phyloP scores from a whole-genome alignment of 2,888 invertebrate genomes.

The Tetheella fluctuosa region DNA sequence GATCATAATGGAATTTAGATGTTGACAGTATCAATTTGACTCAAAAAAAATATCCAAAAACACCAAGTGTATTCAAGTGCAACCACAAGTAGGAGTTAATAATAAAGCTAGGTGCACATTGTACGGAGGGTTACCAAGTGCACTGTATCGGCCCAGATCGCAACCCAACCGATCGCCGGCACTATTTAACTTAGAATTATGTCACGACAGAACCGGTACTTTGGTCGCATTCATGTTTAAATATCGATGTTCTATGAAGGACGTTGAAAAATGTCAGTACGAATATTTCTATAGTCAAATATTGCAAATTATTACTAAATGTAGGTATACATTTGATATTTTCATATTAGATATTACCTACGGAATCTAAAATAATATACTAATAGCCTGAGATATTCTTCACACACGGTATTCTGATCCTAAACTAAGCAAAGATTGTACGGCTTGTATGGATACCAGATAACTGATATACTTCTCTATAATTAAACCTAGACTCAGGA shows the following conservation, averaged over 20 bases:
- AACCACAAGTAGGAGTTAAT: not conserved
- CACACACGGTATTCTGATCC: too few relatives aligned
- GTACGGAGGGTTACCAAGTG: conserved; percentile 14
- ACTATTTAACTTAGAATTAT: conserved; percentile 28
- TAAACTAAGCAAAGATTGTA: too few relatives aligned
- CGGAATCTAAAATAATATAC: not conserved
- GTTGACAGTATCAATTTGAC: not conserved
- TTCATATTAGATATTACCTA: not conserved
- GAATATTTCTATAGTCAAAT: not conserved
- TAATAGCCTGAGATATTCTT: too few relatives aligned
- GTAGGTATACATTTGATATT: not conserved
- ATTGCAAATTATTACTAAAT: not conserved
- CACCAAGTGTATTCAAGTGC: not conserved
- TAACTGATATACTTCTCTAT: too few relatives aligned
- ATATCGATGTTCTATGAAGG: conserved; percentile 20
- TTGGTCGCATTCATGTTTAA: conserved; percentile 26
- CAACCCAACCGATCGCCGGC: conserved; percentile 19
- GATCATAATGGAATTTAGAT: not conserved
- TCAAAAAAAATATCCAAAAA: not conserved
- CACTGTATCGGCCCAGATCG: conserved; percentile 27
- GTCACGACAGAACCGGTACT: conserved; percentile 29
- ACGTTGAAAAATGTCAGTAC: not conserved
- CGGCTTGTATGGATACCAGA: too few relatives aligned
- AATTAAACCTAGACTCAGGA: too few relatives aligned
- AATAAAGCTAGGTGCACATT: conserved; percentile 17